Conservation (phyloP, 1,140 invertebrate genomes). For the Ooceraea biroi region DNA sequence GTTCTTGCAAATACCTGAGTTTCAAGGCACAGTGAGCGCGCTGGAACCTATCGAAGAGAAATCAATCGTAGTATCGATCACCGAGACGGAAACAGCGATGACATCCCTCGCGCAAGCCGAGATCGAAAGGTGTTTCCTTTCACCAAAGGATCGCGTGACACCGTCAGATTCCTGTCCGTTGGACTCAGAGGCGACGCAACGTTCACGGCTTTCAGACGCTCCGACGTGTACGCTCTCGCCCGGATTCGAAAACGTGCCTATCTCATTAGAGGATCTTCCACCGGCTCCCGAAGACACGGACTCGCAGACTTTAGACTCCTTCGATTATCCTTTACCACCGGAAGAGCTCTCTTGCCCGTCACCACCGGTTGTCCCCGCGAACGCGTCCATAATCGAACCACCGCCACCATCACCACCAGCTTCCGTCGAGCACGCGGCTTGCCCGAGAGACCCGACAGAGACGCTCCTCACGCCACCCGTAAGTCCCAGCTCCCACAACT, state of each 20-base stretch:
- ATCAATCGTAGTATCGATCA: not conserved
- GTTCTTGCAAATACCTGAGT: not conserved
- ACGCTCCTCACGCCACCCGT: constrained; percentile 72
- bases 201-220: not conserved
- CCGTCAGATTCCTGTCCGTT: not conserved
- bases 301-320: constrained; percentile 32
- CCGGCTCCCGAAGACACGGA: constrained; percentile 38
- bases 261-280: constrained; percentile 58
- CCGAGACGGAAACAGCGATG: not conserved
- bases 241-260: constrained; percentile 37
- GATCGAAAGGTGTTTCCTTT: constrained; percentile 17
- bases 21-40: not conserved
- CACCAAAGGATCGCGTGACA: not conserved
- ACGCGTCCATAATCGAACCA: constrained; percentile 9
- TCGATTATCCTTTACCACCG: constrained; percentile 68
- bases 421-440: constrained; percentile 49
- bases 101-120: not conserved
- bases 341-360: constrained; percentile 71
- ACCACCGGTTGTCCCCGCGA: constrained; percentile 12
- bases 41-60: not conserved
- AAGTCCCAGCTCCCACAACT: constrained; percentile 70
- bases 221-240: not conserved
- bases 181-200: not conserved
- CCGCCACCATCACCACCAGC: constrained; percentile 33
- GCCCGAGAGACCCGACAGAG: constrained; percentile 64